These are phyloP conservation scores for Apeira syringaria DNA, from an alignment of 2,888 invertebrate species.

Conservation along the genomic window DNA sequence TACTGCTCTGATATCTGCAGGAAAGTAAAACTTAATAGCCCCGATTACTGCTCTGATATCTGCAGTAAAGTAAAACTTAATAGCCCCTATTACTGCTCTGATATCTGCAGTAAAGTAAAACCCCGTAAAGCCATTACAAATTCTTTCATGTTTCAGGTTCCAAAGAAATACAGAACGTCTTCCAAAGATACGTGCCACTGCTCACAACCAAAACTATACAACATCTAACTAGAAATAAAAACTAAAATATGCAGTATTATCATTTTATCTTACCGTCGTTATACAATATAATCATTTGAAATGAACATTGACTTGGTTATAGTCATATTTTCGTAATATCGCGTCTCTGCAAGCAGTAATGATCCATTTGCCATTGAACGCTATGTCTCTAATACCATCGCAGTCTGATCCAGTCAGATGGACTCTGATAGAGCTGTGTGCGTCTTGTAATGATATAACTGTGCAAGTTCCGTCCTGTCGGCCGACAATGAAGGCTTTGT, in stretches of 20 bases:
- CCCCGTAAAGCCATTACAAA: too few relatives aligned
- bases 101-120: too few relatives aligned
- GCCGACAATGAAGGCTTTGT: conserved; percentile 80
- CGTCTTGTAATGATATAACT: conserved; percentile 68
- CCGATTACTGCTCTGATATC: too few relatives aligned
- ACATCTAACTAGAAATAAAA: neutral
- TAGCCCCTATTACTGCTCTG: too few relatives aligned
- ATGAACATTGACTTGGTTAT: conserved; percentile 73
- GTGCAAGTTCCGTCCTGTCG: conserved; percentile 86
- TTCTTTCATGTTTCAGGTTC: conserved; percentile 2
- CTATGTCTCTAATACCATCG: conserved; percentile 86
- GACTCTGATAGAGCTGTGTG: conserved; percentile 54
- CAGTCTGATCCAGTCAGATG: conserved; percentile 88
- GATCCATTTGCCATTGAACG: conserved; percentile 83
- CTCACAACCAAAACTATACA: neutral
- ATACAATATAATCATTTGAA: conserved; percentile 55
- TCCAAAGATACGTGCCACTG: conserved; percentile 1
- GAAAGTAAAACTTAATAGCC: too few relatives aligned
- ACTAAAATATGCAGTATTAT: conserved; percentile 19
- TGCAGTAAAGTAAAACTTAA: too few relatives aligned
- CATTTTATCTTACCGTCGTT: conserved; percentile 19
- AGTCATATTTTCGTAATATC: conserved; percentile 85
- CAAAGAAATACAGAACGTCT: conserved; percentile 1
- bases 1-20: too few relatives aligned
- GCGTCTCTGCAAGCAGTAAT: conserved; percentile 86